Base-by-base conservation (phyloP, 2,113 vertebrate genomes). In the Maccullochella peelii region DNA sequence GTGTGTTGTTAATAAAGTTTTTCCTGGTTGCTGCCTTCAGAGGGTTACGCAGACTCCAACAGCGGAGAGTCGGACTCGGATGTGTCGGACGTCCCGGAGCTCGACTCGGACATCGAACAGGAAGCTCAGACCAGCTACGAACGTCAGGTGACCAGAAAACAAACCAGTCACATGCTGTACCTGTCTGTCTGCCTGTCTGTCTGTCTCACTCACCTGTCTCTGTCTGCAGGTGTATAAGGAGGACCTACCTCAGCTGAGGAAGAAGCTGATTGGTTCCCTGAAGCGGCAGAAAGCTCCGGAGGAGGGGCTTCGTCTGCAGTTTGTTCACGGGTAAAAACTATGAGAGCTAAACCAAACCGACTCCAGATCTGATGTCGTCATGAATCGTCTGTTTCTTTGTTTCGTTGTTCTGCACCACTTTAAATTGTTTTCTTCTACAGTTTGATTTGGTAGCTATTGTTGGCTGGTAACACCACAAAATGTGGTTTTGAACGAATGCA, bases 61-160 rank as follows among this genome's bases (percentile, higher is more conserved):
- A 99, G 98, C 14, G 98, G 98, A 49, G 98, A 99, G 90, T 99
- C 98, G 0, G 98, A 99, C 92, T 99, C 98, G 0, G 98, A 99
- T 77, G 91, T 99, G 73, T 99, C 98, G 0, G 98, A 99, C 1
- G 97, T 99, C 85, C 97, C 98, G 0, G 98, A 99, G 71, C 82
- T 99, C 80, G 98, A 99, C 91, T 99, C 98, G 0, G 98, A 99
- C 93, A 98, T 99, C n/a, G 98, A 99, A 81, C 98, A 99, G 89
- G 98, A 99, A 94, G 96, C 97, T 86, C 98, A 99, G 94, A 99
- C 97, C 90, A 99, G 95, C 95, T 99, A 99, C 9, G 96, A 98
- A 76, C 97, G 98, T 15, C 98, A 99, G 96, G 98, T 98, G 70
- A 80, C 20, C 38, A 23, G 20, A 92, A 96, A 90, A 67, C 47